These are phyloP conservation scores for Pseudomyrmex flavicornis DNA, from an alignment of 1,140 invertebrate genomes.

Conservation along the genomic window DNA sequence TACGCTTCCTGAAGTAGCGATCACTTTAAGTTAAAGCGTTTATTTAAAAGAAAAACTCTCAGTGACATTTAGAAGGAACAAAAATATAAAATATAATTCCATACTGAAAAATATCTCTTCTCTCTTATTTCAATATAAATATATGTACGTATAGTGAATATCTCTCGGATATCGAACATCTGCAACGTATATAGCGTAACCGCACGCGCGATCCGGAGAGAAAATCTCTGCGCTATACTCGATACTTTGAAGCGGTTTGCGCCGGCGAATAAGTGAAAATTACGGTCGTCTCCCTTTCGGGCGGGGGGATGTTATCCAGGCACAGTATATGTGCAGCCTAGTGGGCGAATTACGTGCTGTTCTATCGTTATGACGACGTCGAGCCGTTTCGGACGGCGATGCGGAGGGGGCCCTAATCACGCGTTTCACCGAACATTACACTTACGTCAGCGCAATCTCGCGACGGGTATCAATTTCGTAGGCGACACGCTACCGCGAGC, in stretches of 20 bases:
- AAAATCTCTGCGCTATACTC: conserved; percentile 36
- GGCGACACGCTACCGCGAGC: conserved; percentile 68
- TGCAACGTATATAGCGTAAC: not conserved
- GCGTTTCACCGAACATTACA: conserved; percentile 72
- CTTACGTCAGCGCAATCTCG: conserved; percentile 68
- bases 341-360: conserved; percentile 40
- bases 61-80: too few species aligned
- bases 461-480: conserved; percentile 72
- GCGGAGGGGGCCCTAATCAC: conserved; percentile 63
- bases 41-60: not conserved
- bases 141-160: not conserved
- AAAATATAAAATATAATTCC: too few species aligned
- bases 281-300: conserved; percentile 28
- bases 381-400: conserved; percentile 45
- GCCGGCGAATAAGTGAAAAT: conserved; percentile 64
- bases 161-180: conserved; percentile 16
- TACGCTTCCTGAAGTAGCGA: not conserved
- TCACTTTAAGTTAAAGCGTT: not conserved
- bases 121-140: not conserved
- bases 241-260: conserved; percentile 48
- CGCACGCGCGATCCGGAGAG: not conserved
- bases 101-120: not conserved
- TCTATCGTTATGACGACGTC: conserved; percentile 17
- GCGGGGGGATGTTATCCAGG: conserved; percentile 6
- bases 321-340: not conserved